Base-by-base conservation (phyloP, 30 jellyfish, hydroid and myxozoan species). In the Catostylus mosaicus region DNA sequence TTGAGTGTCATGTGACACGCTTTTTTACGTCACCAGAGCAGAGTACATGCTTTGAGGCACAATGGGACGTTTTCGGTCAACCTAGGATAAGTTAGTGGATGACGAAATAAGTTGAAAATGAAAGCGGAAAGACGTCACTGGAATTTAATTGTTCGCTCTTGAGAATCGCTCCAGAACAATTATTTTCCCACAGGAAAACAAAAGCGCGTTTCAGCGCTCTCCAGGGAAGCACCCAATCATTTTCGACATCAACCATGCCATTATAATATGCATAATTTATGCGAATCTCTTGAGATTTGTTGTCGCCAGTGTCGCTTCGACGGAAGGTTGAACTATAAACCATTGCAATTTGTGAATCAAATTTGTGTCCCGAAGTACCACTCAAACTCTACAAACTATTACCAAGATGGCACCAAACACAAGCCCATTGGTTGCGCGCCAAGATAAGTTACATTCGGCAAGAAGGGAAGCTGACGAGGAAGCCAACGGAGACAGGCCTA, bases 331-430 rank as follows among this genome's bases (percentile, higher is more conserved):
- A n/a, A n/a, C n/a, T n/a, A n/a, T n/a, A n/a, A n/a, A n/a, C n/a
- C n/a, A n/a, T n/a, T n/a, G n/a, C n/a, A n/a, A n/a, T n/a, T n/a
- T n/a, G n/a, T n/a, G n/a, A n/a, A n/a, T n/a, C n/a, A n/a, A n/a
- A n/a, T n/a, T n/a, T n/a, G n/a, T n/a, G n/a, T n/a, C n/a, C n/a
- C n/a, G n/a, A n/a, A n/a, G n/a, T n/a, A n/a, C n/a, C n/a, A n/a
- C n/a, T n/a, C n/a, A 43, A 43, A 43, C 16, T 43, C 16, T 43
- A 6, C 79, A 67, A n/a, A 73, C 12, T 31, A 22, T 19, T 30
- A 14, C 31, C 66, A 34, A 73, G 5, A 73, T 73, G 85, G 59
- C 85, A 14, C 85, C 85, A 33, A 50, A 73, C 46, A 27, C 69
- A 50, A 56, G 85, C 19, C 59, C 48, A 34, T 8, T 73, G 22